Evolutionary conservation across 2,888 invertebrate genomes (phyloP).

Genomic region (Acanthopleura granulata): DNA sequence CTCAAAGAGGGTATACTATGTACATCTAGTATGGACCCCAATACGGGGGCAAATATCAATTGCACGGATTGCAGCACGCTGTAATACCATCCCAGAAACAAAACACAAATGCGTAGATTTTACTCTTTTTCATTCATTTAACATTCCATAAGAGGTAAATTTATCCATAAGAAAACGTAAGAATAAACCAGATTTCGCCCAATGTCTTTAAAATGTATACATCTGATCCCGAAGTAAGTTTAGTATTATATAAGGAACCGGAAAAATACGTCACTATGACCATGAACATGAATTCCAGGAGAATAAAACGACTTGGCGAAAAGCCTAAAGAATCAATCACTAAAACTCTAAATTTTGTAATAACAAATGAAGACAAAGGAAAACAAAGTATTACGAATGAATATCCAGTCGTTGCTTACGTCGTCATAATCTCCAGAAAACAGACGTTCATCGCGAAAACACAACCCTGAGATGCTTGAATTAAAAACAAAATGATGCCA

Average conservation of each 20-base stretch:
- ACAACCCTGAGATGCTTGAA: conserved; percentile 1
- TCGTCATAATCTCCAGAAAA: no score
- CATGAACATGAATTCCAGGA: no score
- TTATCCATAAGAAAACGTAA: no score
- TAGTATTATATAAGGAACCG: background rate
- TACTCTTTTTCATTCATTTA: background rate
- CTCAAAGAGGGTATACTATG: background rate
- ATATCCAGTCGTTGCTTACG: no score
- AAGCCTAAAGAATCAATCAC: no score
- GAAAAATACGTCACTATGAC: background rate
- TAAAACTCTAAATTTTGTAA: no score
- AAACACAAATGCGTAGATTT: conserved; percentile 7
- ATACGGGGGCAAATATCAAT: background rate
- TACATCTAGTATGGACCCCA: background rate
- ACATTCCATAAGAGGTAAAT: no score
- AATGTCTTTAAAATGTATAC: no score
- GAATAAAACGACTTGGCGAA: no score
- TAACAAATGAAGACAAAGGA: no score
- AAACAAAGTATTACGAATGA: no score
- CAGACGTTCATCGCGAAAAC: background rate
- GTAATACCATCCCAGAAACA: background rate
- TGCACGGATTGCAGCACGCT: conserved; percentile 5
- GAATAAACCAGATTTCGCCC: no score
- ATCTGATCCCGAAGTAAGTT: background rate
- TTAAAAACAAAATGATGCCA: background rate